Percentiles rank a stretch among this genome's conserved stretches.
phyloP scores from a whole-genome alignment of 2,113 vertebrate species.

The Myotis brandtii region DNA sequence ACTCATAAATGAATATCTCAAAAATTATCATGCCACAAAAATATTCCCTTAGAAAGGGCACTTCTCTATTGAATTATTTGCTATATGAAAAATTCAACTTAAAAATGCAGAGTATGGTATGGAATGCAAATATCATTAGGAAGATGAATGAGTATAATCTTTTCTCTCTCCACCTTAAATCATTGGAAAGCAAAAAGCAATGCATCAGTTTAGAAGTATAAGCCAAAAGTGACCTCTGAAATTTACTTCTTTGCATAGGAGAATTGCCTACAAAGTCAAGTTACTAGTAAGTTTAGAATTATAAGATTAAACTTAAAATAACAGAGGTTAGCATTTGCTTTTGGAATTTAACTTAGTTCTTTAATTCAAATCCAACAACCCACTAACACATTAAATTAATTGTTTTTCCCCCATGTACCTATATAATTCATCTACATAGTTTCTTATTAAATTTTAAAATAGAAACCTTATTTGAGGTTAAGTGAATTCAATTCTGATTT shows the following conservation, averaged over 20 bases:
- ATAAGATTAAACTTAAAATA: conserved; percentile 39
- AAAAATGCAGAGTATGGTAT: conserved; percentile 38
- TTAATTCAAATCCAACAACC: conserved; percentile 58
- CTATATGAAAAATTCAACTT: conserved; percentile 62
- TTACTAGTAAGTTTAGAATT: conserved; percentile 20
- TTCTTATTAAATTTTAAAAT: conserved; percentile 66
- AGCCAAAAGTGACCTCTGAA: conserved; percentile 50
- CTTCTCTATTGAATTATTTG: conserved; percentile 63
- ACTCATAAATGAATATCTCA: conserved; percentile 51
- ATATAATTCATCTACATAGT: conserved; percentile 22
- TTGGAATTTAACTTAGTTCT: conserved; percentile 49
- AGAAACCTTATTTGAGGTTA: conserved; percentile 52
- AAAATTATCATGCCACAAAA: conserved; percentile 48
- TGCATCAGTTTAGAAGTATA: conserved; percentile 39
- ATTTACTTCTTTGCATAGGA: conserved; percentile 56
- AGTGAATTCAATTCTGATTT: conserved; percentile 29
- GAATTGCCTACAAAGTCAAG: conserved; percentile 37
- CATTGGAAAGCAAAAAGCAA: conserved; percentile 34
- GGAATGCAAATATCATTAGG: conserved; percentile 51
- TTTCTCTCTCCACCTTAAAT: conserved; percentile 64
- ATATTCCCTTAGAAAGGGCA: neutral
- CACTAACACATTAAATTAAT: conserved; percentile 38
- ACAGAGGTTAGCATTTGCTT: neutral
- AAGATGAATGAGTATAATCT: conserved; percentile 74
- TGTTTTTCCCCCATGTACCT: neutral